Conservation (phyloP, 2,113 vertebrate species). For the Acrocephalus kingi region DNA sequence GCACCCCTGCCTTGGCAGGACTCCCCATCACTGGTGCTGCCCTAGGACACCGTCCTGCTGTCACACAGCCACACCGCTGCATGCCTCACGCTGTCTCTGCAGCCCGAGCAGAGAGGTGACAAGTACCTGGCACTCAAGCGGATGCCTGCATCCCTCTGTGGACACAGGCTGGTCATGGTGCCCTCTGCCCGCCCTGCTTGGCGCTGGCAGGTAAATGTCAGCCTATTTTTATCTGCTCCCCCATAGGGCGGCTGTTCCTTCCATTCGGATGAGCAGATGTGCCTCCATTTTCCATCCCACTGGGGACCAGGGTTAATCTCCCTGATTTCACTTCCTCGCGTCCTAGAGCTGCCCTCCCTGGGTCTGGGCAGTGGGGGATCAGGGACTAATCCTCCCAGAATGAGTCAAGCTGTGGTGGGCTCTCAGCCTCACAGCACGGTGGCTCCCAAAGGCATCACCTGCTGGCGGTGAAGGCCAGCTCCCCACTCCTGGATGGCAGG, state of each 20-base stretch:
- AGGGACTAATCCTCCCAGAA: constrained; percentile 2
- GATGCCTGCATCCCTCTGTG: background rate
- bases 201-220: constrained; percentile 45
- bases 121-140: fast-evolving
- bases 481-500: background rate
- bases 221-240: constrained; percentile 39
- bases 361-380: background rate
- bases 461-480: background rate
- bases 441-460: background rate
- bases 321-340: constrained; percentile 35
- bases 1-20: background rate
- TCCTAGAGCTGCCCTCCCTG: background rate
- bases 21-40: background rate
- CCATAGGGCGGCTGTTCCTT: background rate
- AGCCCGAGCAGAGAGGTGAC: background rate
- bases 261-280: background rate
- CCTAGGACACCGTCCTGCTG: background rate
- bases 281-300: constrained; percentile 28
- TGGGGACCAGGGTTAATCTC: constrained; percentile 38
- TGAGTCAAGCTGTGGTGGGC: background rate
- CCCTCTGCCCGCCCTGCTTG: background rate
- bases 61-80: background rate
- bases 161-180: background rate
- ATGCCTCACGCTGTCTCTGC: fast-evolving
- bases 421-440: fast-evolving